These are phyloP conservation scores for Dichetophora obliterata DNA, from an alignment of 2,888 invertebrate species.

Conservation along the genomic window DNA sequence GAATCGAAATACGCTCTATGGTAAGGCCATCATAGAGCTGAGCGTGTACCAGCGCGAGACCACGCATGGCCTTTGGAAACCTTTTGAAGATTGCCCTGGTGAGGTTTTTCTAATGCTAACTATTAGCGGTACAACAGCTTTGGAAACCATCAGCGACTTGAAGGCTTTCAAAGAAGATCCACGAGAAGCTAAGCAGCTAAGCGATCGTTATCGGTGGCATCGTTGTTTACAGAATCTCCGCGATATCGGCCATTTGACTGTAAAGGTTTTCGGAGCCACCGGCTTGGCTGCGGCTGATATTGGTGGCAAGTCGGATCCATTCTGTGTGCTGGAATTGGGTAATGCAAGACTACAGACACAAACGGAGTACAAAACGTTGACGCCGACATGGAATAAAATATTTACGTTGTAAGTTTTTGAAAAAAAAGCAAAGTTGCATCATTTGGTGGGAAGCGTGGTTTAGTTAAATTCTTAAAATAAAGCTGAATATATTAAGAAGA, in stretches of 20 bases:
- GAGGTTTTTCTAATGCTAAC: constrained; percentile 91
- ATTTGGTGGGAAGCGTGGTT: too few relatives aligned
- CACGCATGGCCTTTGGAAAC: constrained; percentile 91
- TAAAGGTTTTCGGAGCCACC: constrained; percentile 89
- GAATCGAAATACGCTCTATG: constrained; percentile 70
- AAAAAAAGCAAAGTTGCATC: not conserved
- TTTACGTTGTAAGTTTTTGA: constrained; percentile 89
- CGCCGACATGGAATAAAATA: constrained; percentile 98
- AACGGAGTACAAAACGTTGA: constrained; percentile 97
- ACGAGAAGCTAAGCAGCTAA: constrained; percentile 75
- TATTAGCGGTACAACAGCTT: constrained; percentile 94
- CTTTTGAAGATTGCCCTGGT: constrained; percentile 88
- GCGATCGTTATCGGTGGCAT: constrained; percentile 73
- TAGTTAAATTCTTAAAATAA: too few relatives aligned
- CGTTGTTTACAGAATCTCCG: constrained; percentile 80
- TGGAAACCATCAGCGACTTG: constrained; percentile 92
- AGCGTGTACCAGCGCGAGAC: constrained; percentile 86
- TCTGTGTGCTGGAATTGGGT: constrained; percentile 95
- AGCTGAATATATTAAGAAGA: too few relatives aligned
- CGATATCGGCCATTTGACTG: constrained; percentile 94
- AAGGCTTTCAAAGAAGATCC: constrained; percentile 87
- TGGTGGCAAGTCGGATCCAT: constrained; percentile 98
- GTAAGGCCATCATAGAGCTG: constrained; percentile 87
- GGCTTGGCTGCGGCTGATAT: constrained; percentile 95
- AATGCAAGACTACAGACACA: constrained; percentile 97